Evolutionary conservation across 2,113 vertebrate genomes (phyloP).

Genomic region (Vombatus ursinus): DNA sequence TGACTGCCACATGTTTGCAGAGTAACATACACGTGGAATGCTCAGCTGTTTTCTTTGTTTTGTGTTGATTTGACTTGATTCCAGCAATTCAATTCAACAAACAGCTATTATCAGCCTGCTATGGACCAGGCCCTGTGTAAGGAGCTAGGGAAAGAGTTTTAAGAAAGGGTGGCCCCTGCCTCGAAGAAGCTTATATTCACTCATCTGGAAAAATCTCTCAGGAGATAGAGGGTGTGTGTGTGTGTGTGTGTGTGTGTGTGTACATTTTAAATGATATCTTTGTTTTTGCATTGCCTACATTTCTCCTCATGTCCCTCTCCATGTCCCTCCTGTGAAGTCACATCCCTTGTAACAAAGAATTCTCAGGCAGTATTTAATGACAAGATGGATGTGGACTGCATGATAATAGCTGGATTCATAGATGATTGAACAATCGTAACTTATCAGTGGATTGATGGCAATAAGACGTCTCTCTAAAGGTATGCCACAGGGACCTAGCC

Average conservation of each 20-base stretch:
- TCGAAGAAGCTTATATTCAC: not conserved
- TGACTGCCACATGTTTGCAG: not conserved
- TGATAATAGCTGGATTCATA: slow-evolving; percentile 23
- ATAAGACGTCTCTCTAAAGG: slow-evolving; percentile 2
- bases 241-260: not conserved
- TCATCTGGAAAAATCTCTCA: not conserved
- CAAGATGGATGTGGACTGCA: not conserved
- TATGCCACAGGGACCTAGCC: not conserved
- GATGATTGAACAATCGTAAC: slow-evolving; percentile 17
- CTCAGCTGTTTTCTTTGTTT: not conserved
- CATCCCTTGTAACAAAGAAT: too few relatives aligned
- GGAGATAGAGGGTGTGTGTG: not conserved
- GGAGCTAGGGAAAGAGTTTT: not conserved
- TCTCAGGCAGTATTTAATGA: not conserved
- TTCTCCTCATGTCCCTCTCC: not conserved
- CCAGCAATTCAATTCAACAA: not conserved
- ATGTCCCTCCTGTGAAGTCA: not conserved
- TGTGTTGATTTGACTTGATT: not conserved
- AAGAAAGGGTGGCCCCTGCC: not conserved
- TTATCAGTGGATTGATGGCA: not conserved
- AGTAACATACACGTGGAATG: not conserved
- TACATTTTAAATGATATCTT: not conserved
- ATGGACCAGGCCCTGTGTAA: not conserved
- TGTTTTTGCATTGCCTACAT: not conserved
- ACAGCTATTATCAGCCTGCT: not conserved